Conservation (phyloP, 30 jellyfish, hydroid and myxozoan species). For the Morbakka virulenta region DNA sequence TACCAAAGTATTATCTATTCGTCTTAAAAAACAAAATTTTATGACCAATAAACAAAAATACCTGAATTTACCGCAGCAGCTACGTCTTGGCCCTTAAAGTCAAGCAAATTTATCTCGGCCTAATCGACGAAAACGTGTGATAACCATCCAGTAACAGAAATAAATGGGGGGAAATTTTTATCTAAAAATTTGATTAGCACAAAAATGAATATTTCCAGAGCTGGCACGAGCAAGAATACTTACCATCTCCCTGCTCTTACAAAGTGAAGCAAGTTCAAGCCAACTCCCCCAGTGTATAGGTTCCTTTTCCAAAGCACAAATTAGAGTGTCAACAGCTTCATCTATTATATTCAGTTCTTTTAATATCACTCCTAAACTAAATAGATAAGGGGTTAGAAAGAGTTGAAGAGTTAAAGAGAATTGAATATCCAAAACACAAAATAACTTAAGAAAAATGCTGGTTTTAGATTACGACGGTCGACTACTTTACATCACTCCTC, state of each 20-base stretch:
- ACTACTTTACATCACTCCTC: neutral
- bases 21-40: no score
- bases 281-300: conserved; percentile 96
- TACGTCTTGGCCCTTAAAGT: no score
- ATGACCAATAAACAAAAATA: no score
- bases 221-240: neutral
- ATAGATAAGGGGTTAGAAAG: neutral
- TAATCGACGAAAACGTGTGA: neutral
- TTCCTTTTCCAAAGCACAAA: conserved; percentile 69
- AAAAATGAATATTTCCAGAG: neutral
- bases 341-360: conserved; percentile 47
- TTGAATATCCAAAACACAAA: neutral
- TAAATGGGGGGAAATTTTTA: no score
- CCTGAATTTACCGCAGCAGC: no score
- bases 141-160: no score
- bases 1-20: no score
- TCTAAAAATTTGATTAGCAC: neutral
- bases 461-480: neutral
- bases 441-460: neutral
- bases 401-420: neutral
- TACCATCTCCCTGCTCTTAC: conserved; percentile 89
- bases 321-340: conserved; percentile 67
- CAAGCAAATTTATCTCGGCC: no score
- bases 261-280: conserved; percentile 78
- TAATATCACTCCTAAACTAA: conserved; percentile 83